Percentiles rank a stretch among this genome's conserved stretches.
These are phyloP conservation scores for Tholera decimalis DNA, from an alignment of 2,888 invertebrate genomes.

Conservation along the genomic window DNA sequence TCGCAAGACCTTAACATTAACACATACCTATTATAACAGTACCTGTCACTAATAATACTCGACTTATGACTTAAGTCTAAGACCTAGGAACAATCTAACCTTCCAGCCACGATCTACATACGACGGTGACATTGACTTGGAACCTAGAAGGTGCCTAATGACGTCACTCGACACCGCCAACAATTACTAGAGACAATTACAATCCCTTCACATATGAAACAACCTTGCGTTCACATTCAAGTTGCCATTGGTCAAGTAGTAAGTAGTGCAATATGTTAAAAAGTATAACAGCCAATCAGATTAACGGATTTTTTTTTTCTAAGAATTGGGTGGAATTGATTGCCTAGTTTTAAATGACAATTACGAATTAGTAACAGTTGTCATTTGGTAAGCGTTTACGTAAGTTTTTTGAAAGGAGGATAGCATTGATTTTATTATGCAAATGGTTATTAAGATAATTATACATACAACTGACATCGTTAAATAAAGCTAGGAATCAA, in stretches of 20 bases:
- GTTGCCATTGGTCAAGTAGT: constrained; percentile 52
- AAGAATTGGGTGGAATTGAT: constrained; percentile 28
- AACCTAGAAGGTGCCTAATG: constrained; percentile 53
- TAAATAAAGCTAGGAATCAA: background rate
- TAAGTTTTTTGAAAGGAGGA: constrained; percentile 23
- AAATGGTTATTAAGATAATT: constrained; percentile 28
- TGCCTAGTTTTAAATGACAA: background rate
- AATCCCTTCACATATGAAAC: constrained; percentile 62
- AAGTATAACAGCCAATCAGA: constrained; percentile 49
- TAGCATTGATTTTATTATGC: constrained; percentile 28
- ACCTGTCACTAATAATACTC: constrained; percentile 30
- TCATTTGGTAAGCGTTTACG: background rate
- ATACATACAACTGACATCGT: background rate
- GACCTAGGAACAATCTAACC: constrained; percentile 44
- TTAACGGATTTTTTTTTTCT: constrained; percentile 30
- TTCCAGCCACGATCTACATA: constrained; percentile 59
- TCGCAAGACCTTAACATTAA: background rate
- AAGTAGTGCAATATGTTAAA: constrained; percentile 8
- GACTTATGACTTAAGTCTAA: constrained; percentile 44
- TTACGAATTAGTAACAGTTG: constrained; percentile 8
- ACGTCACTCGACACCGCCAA: constrained; percentile 46
- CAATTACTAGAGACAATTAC: constrained; percentile 59
- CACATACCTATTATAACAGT: constrained; percentile 6
- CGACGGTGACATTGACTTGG: constrained; percentile 54
- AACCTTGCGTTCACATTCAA: constrained; percentile 60